These are phyloP conservation scores for Dermolepida albohirtum DNA, from an alignment of 2,888 invertebrate genomes.

Conservation along the genomic window DNA sequence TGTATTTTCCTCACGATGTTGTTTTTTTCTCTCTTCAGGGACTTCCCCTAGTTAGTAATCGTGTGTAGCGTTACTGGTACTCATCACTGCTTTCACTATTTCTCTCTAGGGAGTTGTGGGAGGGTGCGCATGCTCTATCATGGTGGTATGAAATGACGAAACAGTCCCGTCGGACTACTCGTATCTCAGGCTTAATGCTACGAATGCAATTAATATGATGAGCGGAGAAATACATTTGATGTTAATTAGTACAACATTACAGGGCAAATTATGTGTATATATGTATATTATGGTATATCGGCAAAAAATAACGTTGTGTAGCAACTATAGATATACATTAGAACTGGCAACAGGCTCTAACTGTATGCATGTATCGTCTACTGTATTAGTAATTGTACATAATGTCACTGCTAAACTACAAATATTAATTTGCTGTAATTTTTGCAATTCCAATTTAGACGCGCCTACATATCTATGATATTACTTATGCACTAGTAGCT, in stretches of 20 bases:
- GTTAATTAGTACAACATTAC: neutral
- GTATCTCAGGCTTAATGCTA: slow-evolving; percentile 33
- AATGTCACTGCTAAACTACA: too few relatives aligned
- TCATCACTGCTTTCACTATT: slow-evolving; percentile 61
- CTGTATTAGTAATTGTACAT: too few relatives aligned
- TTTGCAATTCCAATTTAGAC: too few relatives aligned
- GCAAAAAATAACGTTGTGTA: too few relatives aligned
- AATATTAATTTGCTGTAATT: too few relatives aligned
- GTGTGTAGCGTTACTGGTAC: slow-evolving; percentile 56
- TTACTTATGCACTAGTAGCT: neutral
- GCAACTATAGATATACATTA: too few relatives aligned
- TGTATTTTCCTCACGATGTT: slow-evolving; percentile 1
- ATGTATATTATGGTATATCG: too few relatives aligned
- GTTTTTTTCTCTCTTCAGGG: slow-evolving; percentile 42
- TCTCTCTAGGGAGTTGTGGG: slow-evolving; percentile 57
- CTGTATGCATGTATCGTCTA: too few relatives aligned
- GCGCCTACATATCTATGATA: too few relatives aligned
- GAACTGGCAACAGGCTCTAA: too few relatives aligned
- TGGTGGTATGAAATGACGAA: slow-evolving; percentile 54
- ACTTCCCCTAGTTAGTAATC: slow-evolving; percentile 50
- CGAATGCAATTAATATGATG: slow-evolving; percentile 21
- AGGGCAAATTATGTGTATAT: too few relatives aligned
- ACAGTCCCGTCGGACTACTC: slow-evolving; percentile 52
- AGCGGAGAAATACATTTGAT: neutral
- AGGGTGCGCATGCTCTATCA: slow-evolving; percentile 55